phyloP scores from a whole-genome alignment of 2,888 invertebrate species.

The Heteromyza rotundicornis region DNA sequence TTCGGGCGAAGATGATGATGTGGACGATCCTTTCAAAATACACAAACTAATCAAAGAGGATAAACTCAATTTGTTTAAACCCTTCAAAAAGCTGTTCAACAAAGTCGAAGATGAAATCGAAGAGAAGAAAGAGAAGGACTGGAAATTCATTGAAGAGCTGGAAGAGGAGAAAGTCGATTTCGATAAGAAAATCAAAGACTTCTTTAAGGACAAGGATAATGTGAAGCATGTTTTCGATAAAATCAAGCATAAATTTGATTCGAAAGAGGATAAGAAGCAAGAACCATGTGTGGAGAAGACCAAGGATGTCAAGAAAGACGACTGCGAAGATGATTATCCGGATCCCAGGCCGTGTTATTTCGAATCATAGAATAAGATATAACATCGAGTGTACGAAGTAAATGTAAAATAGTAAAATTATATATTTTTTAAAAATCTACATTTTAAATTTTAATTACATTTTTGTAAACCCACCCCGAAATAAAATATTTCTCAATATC shows the following conservation, averaged over 20 bases:
- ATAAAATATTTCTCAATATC: no score
- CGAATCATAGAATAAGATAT: not conserved
- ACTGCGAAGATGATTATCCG: not conserved
- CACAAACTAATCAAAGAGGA: not conserved
- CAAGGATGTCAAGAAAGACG: no score
- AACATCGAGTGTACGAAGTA: not conserved
- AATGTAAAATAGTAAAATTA: not conserved
- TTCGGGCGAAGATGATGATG: not conserved
- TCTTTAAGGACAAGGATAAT: slow-evolving; percentile 40
- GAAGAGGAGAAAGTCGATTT: slow-evolving; percentile 41
- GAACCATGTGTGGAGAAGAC: no score
- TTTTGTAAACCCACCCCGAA: no score
- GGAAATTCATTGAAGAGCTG: no score
- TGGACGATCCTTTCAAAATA: not conserved
- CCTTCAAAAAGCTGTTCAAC: not conserved
- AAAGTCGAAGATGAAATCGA: not conserved
- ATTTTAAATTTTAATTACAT: no score
- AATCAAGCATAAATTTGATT: not conserved
- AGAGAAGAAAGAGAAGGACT: not conserved
- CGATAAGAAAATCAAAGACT: slow-evolving; percentile 39
- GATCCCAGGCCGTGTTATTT: not conserved
- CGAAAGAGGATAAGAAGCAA: not conserved
- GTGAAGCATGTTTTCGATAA: slow-evolving; percentile 25
- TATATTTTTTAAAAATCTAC: no score
- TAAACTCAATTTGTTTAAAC: not conserved